Conservation (phyloP, 1,140 invertebrate species). For the Penaeus chinensis region DNA sequence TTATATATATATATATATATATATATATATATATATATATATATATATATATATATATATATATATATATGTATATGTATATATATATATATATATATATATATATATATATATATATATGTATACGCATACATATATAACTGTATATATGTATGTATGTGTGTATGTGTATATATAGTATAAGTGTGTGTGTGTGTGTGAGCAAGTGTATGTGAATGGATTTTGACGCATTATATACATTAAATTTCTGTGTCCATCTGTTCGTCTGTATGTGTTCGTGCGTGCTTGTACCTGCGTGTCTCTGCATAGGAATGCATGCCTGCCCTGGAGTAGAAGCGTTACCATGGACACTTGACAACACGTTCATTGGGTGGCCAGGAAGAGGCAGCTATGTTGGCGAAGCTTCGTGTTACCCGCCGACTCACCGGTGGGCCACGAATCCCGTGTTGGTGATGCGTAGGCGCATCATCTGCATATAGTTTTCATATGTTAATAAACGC, state of each 20-base stretch:
- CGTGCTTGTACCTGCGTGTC: conserved; percentile 7
- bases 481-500: no score
- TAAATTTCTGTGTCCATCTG: neutral
- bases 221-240: neutral
- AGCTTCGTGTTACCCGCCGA: no score
- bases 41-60: conserved; percentile 22
- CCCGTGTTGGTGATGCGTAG: no score
- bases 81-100: neutral
- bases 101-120: conserved; percentile 26
- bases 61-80: neutral
- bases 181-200: conserved; percentile 11
- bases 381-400: no score
- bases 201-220: neutral
- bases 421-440: no score
- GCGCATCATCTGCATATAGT: no score
- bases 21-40: conserved; percentile 26
- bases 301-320: neutral
- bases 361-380: neutral
- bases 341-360: neutral
- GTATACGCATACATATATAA: neutral
- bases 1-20: conserved; percentile 16
- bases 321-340: neutral
- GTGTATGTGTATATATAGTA: conserved; percentile 1
- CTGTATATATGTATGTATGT: neutral
- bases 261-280: conserved; percentile 4